phyloP scores from a whole-genome alignment of 2,797 vertebrate genomes.

The Astyanax mexicanus region DNA sequence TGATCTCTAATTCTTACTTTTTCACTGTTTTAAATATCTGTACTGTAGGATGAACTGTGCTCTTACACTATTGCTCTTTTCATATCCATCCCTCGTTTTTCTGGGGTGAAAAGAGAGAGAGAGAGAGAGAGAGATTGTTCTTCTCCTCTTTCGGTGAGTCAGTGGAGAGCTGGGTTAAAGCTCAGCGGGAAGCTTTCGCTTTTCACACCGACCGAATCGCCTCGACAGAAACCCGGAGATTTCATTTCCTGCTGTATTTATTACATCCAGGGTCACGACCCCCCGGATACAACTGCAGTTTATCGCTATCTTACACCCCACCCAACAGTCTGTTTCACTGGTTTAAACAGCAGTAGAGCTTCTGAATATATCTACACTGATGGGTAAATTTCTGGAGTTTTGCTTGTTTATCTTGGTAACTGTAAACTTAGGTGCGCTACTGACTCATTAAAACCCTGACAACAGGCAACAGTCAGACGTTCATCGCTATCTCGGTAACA shows the following conservation, averaged over 20 bases:
- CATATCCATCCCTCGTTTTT: background rate
- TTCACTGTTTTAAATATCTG: background rate
- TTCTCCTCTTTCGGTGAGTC: slow-evolving; percentile 19
- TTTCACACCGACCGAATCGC: slow-evolving; percentile 56
- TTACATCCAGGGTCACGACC: slow-evolving; percentile 64
- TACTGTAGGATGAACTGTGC: background rate
- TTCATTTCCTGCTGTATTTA: slow-evolving; percentile 69
- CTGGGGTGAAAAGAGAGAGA: background rate
- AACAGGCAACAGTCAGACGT: no score
- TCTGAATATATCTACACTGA: no score
- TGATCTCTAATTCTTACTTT: no score
- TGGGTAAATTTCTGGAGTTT: no score
- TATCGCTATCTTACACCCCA: no score
- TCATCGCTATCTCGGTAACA: no score
- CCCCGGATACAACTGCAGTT: no score
- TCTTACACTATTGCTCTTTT: background rate
- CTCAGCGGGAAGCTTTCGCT: slow-evolving; percentile 44
- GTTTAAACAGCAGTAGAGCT: no score
- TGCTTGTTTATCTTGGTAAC: no score
- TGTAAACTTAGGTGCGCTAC: no score
- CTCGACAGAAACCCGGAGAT: slow-evolving; percentile 27
- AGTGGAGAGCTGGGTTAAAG: slow-evolving; percentile 11
- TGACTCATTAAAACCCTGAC: no score
- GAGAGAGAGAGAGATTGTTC: slow-evolving; percentile 15
- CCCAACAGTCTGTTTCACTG: no score